Percentiles rank a stretch among this genome's conserved stretches.
Evolutionary conservation across 2,113 vertebrate species (phyloP).

Genomic region (Halichoerus grypus): DNA sequence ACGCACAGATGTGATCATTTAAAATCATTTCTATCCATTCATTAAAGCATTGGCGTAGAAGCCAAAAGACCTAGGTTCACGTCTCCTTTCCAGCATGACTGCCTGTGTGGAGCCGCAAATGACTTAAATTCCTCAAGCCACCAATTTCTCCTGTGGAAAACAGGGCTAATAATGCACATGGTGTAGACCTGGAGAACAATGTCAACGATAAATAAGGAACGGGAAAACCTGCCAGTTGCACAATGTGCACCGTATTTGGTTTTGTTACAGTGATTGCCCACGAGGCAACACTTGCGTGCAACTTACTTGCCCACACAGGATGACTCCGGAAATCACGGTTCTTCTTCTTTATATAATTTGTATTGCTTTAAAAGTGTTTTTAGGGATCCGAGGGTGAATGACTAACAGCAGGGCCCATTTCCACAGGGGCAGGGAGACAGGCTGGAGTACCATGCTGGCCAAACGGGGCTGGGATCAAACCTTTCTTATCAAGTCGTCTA

Average conservation of each 20-base stretch:
- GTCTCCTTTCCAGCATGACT: not conserved
- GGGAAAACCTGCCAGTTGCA: not conserved
- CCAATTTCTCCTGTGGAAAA: not conserved
- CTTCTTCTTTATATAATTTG: not conserved
- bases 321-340: not conserved
- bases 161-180: not conserved
- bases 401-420: not conserved
- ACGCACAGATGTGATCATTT: not conserved
- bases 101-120: not conserved
- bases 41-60: not conserved
- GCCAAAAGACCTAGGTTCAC: not conserved
- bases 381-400: not conserved
- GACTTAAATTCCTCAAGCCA: not conserved
- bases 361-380: not conserved
- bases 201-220: not conserved
- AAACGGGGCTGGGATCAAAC: not conserved
- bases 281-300: fast-evolving
- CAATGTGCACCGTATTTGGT: fast-evolving
- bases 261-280: not conserved
- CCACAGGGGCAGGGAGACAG: not conserved
- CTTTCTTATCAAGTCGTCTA: not conserved
- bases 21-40: not conserved
- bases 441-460: too few species aligned
- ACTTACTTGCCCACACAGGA: not conserved
- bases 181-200: not conserved